phyloP scores from a whole-genome alignment of 1,140 invertebrate genomes.

The Lasaia peninsularis region DNA sequence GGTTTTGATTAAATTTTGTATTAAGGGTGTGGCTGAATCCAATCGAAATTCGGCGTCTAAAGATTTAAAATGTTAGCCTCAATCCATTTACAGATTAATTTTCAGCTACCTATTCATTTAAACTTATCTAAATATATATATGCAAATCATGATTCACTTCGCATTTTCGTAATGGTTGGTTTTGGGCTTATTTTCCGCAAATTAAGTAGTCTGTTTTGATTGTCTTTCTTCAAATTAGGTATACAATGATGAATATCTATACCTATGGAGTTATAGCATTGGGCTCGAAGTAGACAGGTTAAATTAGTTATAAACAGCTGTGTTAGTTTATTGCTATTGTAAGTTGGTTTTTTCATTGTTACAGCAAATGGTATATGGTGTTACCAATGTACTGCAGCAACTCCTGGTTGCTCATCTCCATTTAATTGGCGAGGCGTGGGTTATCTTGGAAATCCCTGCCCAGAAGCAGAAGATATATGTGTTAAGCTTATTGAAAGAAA shows the following conservation, averaged over 20 bases:
- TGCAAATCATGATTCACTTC: too few relatives aligned
- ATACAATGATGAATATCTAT: too few relatives aligned
- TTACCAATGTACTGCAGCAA: constrained; percentile 92
- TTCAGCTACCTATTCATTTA: too few relatives aligned
- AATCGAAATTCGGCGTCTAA: not conserved
- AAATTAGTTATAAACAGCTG: too few relatives aligned
- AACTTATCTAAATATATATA: too few relatives aligned
- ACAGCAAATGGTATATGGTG: constrained; percentile 84
- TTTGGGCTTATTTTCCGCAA: too few relatives aligned
- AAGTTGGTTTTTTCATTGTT: constrained; percentile 14
- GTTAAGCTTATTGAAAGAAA: constrained; percentile 93
- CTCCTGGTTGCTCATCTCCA: constrained; percentile 89
- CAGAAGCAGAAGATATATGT: constrained; percentile 91
- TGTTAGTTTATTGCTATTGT: not conserved
- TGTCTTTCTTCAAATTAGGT: too few relatives aligned
- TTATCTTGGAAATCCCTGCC: constrained; percentile 85
- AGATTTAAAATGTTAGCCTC: not conserved
- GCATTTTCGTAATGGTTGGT: too few relatives aligned
- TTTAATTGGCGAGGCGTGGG: constrained; percentile 89
- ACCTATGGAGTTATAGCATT: too few relatives aligned
- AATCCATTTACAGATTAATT: not conserved
- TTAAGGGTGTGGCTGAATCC: constrained; percentile 35
- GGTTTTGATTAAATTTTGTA: not conserved
- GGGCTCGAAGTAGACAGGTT: too few relatives aligned
- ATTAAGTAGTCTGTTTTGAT: too few relatives aligned